Percentiles rank a stretch among this genome's conserved stretches.
Conservation (phyloP, 2,113 vertebrate species). For the Corythaeola cristata region DNA sequence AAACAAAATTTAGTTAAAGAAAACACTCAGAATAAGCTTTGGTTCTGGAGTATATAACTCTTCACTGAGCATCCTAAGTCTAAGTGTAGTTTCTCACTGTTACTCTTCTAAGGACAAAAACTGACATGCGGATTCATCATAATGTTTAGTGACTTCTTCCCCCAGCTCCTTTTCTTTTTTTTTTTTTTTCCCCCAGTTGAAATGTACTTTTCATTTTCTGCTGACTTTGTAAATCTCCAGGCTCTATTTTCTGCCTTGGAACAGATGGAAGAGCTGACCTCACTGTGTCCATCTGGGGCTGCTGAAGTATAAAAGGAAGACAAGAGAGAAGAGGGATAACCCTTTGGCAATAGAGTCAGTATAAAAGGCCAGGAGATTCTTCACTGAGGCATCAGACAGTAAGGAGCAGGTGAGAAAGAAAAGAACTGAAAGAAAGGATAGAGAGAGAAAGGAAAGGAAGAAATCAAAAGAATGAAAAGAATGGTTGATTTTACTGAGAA, state of each 20-base stretch:
- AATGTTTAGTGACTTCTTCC: background rate
- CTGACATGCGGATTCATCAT: background rate
- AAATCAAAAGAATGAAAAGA: background rate
- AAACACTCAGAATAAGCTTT: background rate
- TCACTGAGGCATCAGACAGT: background rate
- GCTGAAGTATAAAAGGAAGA: background rate
- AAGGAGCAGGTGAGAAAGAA: background rate
- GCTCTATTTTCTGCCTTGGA: background rate
- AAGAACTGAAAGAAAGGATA: background rate
- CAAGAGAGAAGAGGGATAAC: background rate
- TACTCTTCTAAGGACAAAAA: slow-evolving; percentile 1
- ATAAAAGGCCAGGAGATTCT: background rate
- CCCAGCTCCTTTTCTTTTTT: background rate
- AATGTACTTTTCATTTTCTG: background rate
- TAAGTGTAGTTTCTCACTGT: background rate
- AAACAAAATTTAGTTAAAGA: background rate
- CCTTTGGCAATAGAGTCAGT: background rate
- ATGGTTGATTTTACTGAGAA: background rate
- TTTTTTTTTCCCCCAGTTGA: background rate
- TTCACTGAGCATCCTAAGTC: background rate
- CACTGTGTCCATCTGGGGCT: background rate
- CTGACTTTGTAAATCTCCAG: background rate
- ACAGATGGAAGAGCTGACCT: slow-evolving; percentile 23
- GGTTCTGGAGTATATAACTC: background rate
- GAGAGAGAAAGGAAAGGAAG: background rate